A percentile compares a stretch with the other conserved stretches of the same genome.
These are phyloP conservation scores for Buphagus erythrorhynchus DNA, from an alignment of 2,797 vertebrate genomes.

Conservation along the genomic window DNA sequence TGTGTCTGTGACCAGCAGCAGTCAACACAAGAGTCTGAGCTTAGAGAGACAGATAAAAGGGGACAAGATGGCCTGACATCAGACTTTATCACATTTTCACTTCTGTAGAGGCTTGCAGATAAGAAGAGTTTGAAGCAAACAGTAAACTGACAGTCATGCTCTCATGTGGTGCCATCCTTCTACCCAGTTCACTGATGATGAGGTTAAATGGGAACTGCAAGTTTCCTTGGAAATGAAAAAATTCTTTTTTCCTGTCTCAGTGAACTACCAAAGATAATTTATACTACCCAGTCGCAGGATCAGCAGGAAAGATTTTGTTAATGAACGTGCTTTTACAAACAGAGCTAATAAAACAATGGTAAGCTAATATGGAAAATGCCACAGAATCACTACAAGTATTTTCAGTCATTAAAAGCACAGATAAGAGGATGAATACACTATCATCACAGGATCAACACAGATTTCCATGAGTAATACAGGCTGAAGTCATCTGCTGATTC, in stretches of 20 bases:
- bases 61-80: neutral
- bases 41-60: neutral
- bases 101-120: neutral
- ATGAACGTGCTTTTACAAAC: neutral
- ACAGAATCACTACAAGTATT: neutral
- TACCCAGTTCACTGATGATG: neutral
- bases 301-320: neutral
- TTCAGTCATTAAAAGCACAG: neutral
- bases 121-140: neutral
- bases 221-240: neutral
- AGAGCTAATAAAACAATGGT: neutral
- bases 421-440: neutral
- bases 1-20: neutral
- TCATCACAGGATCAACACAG: neutral
- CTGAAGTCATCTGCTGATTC: neutral
- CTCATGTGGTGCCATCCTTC: rapidly evolving
- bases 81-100: neutral
- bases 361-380: neutral
- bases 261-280: neutral
- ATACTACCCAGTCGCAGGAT: neutral
- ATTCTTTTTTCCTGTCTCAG: neutral
- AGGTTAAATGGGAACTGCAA: neutral
- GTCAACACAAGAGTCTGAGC: neutral
- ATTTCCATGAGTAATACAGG: neutral
- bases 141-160: neutral